These are phyloP conservation scores for Linurgus olivaceus DNA, from an alignment of 2,797 vertebrate genomes.

Conservation along the genomic window DNA sequence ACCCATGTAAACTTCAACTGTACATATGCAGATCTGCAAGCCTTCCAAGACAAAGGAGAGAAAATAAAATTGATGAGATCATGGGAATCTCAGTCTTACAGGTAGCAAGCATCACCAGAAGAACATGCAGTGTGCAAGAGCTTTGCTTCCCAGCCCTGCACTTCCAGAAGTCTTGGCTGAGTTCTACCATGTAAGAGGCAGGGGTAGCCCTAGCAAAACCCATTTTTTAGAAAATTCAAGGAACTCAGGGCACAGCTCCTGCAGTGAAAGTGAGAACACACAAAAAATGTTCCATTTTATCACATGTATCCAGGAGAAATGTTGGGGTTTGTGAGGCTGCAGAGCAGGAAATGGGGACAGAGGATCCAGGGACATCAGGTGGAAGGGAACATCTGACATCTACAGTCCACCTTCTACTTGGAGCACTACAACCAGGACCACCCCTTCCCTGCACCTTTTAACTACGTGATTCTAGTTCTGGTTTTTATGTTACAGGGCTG, in stretches of 20 bases:
- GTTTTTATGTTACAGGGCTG: not conserved
- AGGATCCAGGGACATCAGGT: not conserved
- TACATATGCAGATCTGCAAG: not conserved
- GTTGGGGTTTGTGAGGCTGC: not conserved
- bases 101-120: not conserved
- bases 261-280: not conserved
- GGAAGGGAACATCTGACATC: not conserved
- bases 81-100: not conserved
- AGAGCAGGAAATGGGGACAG: not conserved
- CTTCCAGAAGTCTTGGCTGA: not conserved
- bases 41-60: not conserved
- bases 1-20: accelerated
- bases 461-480: not conserved
- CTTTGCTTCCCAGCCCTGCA: not conserved
- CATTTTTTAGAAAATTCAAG: not conserved
- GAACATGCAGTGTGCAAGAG: not conserved
- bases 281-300: not conserved
- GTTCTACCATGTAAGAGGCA: not conserved
- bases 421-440: not conserved
- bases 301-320: not conserved
- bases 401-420: not conserved
- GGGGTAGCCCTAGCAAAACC: not conserved
- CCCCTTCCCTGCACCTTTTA: not conserved
- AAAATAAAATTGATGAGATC: not conserved
- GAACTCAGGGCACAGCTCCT: not conserved